Base-by-base conservation (phyloP, 1,140 invertebrate genomes). In the Bombus fervidus region DNA sequence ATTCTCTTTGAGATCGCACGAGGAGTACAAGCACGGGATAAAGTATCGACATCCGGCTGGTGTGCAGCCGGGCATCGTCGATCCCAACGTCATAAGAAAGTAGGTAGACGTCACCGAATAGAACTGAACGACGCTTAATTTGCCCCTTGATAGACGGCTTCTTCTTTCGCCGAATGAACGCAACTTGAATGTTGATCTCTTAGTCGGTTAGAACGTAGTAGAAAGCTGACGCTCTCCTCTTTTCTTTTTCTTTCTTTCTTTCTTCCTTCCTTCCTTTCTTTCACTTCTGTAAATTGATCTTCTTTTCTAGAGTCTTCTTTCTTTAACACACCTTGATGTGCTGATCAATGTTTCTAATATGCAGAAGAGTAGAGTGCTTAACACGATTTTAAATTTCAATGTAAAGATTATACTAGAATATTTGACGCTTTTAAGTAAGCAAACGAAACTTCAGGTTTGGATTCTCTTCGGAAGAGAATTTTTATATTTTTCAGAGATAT, bases 1-100 rank as follows among this genome's bases (percentile, higher is more conserved):
- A 68, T 95, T 95, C 81, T 93, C 95, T 78, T 91, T 96, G 43
- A 93, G 96, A 78, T 95, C 96, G 66, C 96, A 96, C 88, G 96
- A 96, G 89, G 96, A 96, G 88, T 95, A 94, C 89, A 95, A 96
- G 87, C 96, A 96, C 87, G 96, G 95, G 66, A 95, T 96, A 81
- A 95, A 95, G 84, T 95, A 95, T 87, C 92, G 94, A 77, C 92
- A 94, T 72, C 73, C 92, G 28, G 34, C 86, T 12, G 82, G 66
- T 22, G 31, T 83, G 37, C 91, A 93, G 86, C 81, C 86, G 41
- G 77, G 62, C 47, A 43, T 86, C 78, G 91, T 89, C 69, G 88
- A 93, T 71, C 57, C 85, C 8, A 92, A 87, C 41, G 83, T 87
- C 34, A 88, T 90, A 34, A 92, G 92, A 87, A 93, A 91, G 94